Base-by-base conservation (phyloP, 1,140 invertebrate genomes). In the Micrasema minimum region DNA sequence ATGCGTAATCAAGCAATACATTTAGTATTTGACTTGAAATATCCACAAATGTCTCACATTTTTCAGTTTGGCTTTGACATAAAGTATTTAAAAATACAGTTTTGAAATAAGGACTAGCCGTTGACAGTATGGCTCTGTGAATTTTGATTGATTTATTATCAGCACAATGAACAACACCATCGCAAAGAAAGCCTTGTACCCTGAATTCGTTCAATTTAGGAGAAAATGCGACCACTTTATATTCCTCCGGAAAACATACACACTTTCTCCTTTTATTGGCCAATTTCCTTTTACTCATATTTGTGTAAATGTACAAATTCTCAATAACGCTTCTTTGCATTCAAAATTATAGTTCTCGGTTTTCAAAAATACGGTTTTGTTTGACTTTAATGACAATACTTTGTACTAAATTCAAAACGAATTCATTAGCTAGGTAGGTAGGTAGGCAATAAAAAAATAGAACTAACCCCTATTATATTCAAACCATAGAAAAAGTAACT, bases 61-160 rank as follows among this genome's bases (percentile, higher is more conserved):
- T 90, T 75, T 89, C 87, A 72, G 89, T 87, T 11, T 86, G 84
- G 0, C 85, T 85, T 76, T 91, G 88, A 65, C 50, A 50, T 45
- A 93, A 79, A 1, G 89, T 88, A 41, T 91, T 94, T 11, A 93
- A 95, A 78, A 96, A 96, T 11, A 96, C 82, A 57, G 91, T 89
- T 90, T 90, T 85, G 81, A 96, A 96, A 81, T 95, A 96, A 10
- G 90, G 88, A 77, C 93, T 95, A 82, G 92, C 94, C 41, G 92
- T 90, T 20, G 92, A 93, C 74, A 97, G 85, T 72, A 96, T 91
- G 12, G 91, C 90, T 57, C 93, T 86, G 80, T 96, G 94, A 38
- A 96, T 91, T 7, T 89, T 88, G 76, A 95, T 93, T 6, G 87
- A 81, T 38, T 86, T 85, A 31, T 91, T 91, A 79, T 94, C 92